These are phyloP conservation scores for Peromyscus californicus DNA, from an alignment of 2,113 vertebrate species.

Conservation along the genomic window DNA sequence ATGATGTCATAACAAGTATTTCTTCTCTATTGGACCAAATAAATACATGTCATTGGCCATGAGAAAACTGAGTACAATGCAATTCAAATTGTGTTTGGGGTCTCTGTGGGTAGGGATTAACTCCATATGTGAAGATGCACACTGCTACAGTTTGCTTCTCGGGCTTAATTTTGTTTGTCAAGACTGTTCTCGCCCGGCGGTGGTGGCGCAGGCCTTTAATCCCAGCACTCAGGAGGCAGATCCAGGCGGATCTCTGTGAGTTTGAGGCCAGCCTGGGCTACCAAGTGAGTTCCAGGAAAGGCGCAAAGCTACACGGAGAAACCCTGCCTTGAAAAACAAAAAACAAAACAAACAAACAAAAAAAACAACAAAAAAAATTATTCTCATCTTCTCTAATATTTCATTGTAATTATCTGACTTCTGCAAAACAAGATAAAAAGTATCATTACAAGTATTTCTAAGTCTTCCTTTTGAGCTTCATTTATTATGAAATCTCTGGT, in stretches of 20 bases:
- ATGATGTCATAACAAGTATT: not conserved
- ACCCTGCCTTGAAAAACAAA: too few species aligned
- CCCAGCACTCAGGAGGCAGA: too few species aligned
- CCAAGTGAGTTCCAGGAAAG: too few species aligned
- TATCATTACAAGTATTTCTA: not conserved
- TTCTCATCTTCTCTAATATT: constrained; percentile 20
- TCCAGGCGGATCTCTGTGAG: too few species aligned
- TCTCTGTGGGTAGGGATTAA: not conserved
- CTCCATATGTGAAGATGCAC: not conserved
- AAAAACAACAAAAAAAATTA: too few species aligned
- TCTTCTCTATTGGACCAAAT: not conserved
- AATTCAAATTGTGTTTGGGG: constrained; percentile 29
- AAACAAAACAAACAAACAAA: too few species aligned
- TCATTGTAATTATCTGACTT: not conserved
- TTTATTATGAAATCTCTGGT: not conserved
- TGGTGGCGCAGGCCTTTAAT: too few species aligned
- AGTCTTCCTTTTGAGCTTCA: constrained; percentile 40
- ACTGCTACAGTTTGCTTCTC: not conserved
- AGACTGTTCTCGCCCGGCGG: not conserved
- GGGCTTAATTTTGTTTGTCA: constrained; percentile 39
- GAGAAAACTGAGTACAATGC: not conserved
- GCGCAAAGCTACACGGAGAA: too few species aligned
- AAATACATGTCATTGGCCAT: not conserved
- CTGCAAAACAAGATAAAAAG: not conserved
- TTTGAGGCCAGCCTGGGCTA: too few species aligned